Percentiles rank a stretch among this genome's conserved stretches.
Evolutionary conservation across 2,888 invertebrate species (phyloP).

Genomic region (Eupithecia inturbata): DNA sequence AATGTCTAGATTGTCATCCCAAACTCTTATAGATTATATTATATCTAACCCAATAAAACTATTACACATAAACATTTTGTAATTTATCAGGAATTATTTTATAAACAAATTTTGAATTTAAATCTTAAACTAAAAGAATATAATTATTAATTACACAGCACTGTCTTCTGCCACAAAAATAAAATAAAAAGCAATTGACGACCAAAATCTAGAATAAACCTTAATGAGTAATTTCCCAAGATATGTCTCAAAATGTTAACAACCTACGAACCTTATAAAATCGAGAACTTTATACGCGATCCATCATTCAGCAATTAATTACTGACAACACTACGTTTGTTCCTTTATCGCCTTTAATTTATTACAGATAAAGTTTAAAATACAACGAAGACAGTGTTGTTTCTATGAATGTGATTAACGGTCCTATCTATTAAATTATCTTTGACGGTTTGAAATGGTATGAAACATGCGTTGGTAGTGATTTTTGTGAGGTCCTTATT

Average conservation of each 20-base stretch:
- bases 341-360: slow-evolving; percentile 48
- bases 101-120: neutral
- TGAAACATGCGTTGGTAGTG: slow-evolving; percentile 26
- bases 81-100: neutral
- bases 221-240: slow-evolving; percentile 31
- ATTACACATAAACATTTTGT: neutral
- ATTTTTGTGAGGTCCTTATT: slow-evolving; percentile 21
- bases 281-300: slow-evolving; percentile 46
- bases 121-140: neutral
- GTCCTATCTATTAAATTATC: slow-evolving; percentile 26
- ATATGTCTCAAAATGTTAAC: slow-evolving; percentile 40
- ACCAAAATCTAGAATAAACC: slow-evolving; percentile 2
- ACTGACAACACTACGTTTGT: slow-evolving; percentile 54
- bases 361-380: slow-evolving; percentile 46
- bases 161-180: neutral
- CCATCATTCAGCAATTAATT: slow-evolving; percentile 60
- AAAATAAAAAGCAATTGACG: slow-evolving; percentile 7
- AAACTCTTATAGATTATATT: neutral
- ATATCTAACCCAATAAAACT: too few relatives aligned
- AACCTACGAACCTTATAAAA: slow-evolving; percentile 39
- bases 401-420: slow-evolving; percentile 45
- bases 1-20: neutral
- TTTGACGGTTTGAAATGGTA: slow-evolving; percentile 16
- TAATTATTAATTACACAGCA: too few relatives aligned
- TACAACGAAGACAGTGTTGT: slow-evolving; percentile 41